phyloP scores from a whole-genome alignment of 2,113 vertebrate genomes.

The Mesocricetus auratus region DNA sequence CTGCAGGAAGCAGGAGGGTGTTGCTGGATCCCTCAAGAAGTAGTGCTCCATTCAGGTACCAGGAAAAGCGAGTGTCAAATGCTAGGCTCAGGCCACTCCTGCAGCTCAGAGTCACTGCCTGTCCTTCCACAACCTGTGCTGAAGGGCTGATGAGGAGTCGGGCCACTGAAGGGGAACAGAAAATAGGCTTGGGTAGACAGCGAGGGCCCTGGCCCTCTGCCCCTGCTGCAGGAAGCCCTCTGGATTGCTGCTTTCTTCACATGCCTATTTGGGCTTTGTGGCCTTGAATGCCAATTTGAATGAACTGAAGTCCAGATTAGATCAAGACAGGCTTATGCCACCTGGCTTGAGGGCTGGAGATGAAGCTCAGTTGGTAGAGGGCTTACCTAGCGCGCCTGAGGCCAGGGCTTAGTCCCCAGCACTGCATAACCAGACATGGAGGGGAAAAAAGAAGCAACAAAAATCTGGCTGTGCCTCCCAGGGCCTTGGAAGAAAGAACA shows the following conservation, averaged over 20 bases:
- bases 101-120: slow-evolving; percentile 83
- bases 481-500: background rate
- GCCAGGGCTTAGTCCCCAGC: background rate
- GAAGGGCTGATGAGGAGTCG: slow-evolving; percentile 83
- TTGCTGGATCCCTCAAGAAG: slow-evolving; percentile 36
- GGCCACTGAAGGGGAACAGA: slow-evolving; percentile 54
- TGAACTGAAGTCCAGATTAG: background rate
- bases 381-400: background rate
- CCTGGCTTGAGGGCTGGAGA: background rate
- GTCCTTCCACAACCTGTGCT: slow-evolving; percentile 80
- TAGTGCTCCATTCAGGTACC: slow-evolving; percentile 83
- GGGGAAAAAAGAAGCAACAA: background rate
- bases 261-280: background rate
- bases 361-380: background rate
- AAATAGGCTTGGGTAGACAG: background rate
- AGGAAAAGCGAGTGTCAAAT: slow-evolving; percentile 70
- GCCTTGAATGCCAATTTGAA: background rate
- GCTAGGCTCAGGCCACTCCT: background rate
- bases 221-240: background rate
- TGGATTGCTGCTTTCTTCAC: background rate
- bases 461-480: background rate
- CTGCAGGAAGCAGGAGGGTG: background rate
- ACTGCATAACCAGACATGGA: background rate
- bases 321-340: background rate
- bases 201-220: background rate